Conservation (phyloP, 2,888 invertebrate genomes). For the Campoplex capitator region DNA sequence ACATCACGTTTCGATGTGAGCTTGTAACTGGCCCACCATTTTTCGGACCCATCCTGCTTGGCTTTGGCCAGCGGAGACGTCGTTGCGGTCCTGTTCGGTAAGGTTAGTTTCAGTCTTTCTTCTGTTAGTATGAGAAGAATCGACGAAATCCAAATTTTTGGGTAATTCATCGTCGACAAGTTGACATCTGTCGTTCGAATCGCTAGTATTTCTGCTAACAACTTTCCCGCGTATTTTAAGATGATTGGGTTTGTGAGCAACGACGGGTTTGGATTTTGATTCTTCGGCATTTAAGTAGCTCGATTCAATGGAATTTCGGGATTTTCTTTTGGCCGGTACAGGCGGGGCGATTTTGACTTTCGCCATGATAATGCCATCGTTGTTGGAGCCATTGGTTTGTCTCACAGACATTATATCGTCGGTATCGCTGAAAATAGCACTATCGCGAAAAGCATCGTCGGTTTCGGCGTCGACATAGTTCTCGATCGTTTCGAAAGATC, state of each 20-base stretch:
- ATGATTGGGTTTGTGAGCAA: constrained; percentile 79
- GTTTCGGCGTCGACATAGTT: constrained; percentile 88
- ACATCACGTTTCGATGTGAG: constrained; percentile 79
- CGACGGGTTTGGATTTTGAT: constrained; percentile 72
- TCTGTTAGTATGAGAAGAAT: background rate
- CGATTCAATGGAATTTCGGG: background rate
- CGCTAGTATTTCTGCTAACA: background rate
- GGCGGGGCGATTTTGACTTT: constrained; percentile 77
- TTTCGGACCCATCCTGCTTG: constrained; percentile 83
- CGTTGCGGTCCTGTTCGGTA: constrained; percentile 75
- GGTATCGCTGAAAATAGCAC: constrained; percentile 93
- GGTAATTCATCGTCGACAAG: background rate
- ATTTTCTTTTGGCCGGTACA: constrained; percentile 76
- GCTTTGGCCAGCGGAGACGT: constrained; percentile 83
- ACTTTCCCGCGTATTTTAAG: constrained; percentile 72
- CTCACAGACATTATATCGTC: constrained; percentile 85
- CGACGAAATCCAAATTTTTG: background rate
- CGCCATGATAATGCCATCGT: background rate
- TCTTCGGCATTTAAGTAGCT: constrained; percentile 8
- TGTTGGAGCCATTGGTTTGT: constrained; percentile 30
- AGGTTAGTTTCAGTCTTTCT: constrained; percentile 23
- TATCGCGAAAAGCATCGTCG: constrained; percentile 91
- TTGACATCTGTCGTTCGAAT: background rate
- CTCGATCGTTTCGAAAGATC: constrained; percentile 91
- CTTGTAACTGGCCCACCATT: constrained; percentile 83